Percentiles rank a stretch among this genome's conserved stretches.
These are phyloP conservation scores for Clamator glandarius DNA, from an alignment of 2,797 vertebrate species.

Conservation along the genomic window DNA sequence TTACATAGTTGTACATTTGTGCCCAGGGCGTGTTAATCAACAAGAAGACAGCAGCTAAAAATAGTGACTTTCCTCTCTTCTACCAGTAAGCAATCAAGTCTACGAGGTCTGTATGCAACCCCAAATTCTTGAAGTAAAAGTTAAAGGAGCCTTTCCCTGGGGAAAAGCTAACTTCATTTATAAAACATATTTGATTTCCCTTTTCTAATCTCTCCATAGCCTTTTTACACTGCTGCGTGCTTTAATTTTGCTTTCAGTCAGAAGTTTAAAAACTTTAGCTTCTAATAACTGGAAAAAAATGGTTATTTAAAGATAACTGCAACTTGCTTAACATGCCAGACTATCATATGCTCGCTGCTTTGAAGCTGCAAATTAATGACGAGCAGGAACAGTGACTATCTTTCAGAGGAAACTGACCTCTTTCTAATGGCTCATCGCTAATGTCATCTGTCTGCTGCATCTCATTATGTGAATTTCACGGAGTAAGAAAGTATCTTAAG, in stretches of 20 bases:
- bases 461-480: conserved; percentile 97
- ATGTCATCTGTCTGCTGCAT: conserved; percentile 95
- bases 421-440: conserved; percentile 93
- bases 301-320: conserved; percentile 93
- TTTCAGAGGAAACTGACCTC: conserved; percentile 95
- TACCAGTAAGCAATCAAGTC: neutral
- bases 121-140: conserved; percentile 58
- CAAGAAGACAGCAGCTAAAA: conserved; percentile 36
- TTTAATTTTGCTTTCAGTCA: conserved; percentile 84
- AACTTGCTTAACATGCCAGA: conserved; percentile 91
- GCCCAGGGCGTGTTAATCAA: neutral
- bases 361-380: conserved; percentile 99
- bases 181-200: conserved; percentile 78
- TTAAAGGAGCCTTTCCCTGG: conserved; percentile 60
- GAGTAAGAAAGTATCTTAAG: conserved; percentile 94
- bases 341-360: conserved; percentile 92
- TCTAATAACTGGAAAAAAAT: conserved; percentile 89
- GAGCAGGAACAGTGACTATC: conserved; percentile 93
- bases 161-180: conserved; percentile 78
- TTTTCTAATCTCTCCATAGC: conserved; percentile 75
- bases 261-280: conserved; percentile 89
- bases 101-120: conserved; percentile 5
- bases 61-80: conserved; percentile 18
- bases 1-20: neutral
- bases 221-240: conserved; percentile 75